Conservation (phyloP, 2,888 invertebrate species). For the Synanthedon tipuliformis region DNA sequence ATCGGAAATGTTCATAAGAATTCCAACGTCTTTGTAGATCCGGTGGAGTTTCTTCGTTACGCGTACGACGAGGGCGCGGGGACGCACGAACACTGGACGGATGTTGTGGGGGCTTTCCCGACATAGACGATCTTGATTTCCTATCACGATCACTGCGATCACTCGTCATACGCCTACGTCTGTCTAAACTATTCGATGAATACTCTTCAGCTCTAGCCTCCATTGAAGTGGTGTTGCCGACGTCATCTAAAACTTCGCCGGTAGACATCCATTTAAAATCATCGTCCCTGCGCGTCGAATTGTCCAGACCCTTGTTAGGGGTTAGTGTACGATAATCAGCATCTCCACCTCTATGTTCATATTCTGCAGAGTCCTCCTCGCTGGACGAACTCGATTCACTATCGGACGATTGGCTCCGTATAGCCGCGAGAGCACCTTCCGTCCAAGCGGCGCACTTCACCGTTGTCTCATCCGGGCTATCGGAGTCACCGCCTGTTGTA, state of each 20-base stretch:
- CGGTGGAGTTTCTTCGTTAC: conserved; percentile 49
- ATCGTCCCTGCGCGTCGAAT: conserved; percentile 74
- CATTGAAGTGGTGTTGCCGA: conserved; percentile 28
- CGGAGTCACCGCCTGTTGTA: conserved; percentile 70
- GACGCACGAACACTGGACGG: conserved; percentile 52
- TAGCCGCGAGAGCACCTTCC: conserved; percentile 49
- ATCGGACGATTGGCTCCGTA: conserved; percentile 46
- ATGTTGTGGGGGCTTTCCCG: conserved; percentile 63
- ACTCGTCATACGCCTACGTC: conserved; percentile 59
- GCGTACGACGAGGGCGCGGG: conserved; percentile 45
- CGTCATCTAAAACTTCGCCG: conserved; percentile 41
- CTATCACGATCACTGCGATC: conserved; percentile 73
- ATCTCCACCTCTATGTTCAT: conserved; percentile 70
- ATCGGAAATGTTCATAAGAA: conserved; percentile 72
- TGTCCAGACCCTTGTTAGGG: conserved; percentile 56
- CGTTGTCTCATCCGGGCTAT: conserved; percentile 73
- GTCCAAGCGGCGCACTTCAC: conserved; percentile 68
- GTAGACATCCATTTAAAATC: conserved; percentile 77
- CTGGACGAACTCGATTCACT: conserved; percentile 46
- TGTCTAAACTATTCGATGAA: conserved; percentile 65
- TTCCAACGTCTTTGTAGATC: conserved; percentile 62
- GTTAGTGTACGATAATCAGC: conserved; percentile 70
- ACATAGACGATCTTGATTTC: conserved; percentile 72
- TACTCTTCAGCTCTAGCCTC: conserved; percentile 43
- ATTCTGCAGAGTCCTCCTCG: conserved; percentile 51